Evolutionary conservation across 2,888 invertebrate genomes (phyloP).

Genomic region (Aleiodes alternator): DNA sequence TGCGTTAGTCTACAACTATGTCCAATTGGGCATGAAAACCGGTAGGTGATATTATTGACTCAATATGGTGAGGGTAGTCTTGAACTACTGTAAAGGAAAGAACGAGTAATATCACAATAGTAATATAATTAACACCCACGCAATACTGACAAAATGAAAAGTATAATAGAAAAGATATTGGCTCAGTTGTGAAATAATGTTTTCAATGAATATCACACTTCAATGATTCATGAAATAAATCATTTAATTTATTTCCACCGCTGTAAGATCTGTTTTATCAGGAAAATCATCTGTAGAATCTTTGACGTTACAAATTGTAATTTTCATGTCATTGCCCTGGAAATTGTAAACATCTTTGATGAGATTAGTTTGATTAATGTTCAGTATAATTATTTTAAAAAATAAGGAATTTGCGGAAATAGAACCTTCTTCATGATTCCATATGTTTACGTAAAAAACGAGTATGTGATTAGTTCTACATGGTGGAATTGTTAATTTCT

Average conservation of each 20-base stretch:
- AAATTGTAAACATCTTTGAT: constrained; percentile 27
- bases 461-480: constrained; percentile 39
- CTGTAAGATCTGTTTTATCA: no score
- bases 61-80: constrained; percentile 69
- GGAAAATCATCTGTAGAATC: no score
- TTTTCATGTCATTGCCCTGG: no score
- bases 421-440: neutral
- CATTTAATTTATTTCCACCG: no score
- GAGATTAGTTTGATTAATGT: constrained; percentile 44
- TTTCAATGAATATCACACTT: no score
- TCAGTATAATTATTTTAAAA: constrained; percentile 23
- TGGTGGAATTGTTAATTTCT: constrained; percentile 44
- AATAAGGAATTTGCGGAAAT: constrained; percentile 32
- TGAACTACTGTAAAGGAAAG: constrained; percentile 60
- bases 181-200: no score
- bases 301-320: no score
- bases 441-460: constrained; percentile 21
- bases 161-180: no score
- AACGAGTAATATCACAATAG: constrained; percentile 52
- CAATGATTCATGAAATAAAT: no score
- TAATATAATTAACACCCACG: neutral
- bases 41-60: constrained; percentile 69
- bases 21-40: constrained; percentile 56
- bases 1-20: constrained; percentile 30
- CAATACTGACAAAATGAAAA: no score